Percentiles rank a stretch among this genome's conserved stretches.
Evolutionary conservation across 2,113 vertebrate species (phyloP).

Genomic region (Oryzias woworae): DNA sequence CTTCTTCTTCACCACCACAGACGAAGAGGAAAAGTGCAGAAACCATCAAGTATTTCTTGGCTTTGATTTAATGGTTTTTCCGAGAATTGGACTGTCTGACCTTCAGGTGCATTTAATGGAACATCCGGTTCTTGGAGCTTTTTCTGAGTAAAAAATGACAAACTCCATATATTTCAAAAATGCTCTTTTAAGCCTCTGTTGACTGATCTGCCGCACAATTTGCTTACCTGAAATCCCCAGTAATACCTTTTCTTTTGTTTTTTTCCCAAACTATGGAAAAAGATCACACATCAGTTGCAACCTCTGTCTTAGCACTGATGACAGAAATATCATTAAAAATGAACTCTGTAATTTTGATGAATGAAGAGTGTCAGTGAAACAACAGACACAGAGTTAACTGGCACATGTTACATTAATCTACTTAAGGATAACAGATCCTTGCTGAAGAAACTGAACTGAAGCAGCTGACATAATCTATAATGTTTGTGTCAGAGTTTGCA

Average conservation of each 20-base stretch:
- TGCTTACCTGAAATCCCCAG: too few species aligned
- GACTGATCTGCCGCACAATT: too few species aligned
- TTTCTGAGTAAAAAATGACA: too few species aligned
- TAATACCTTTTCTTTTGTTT: neutral
- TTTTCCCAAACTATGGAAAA: neutral
- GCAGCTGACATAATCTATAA: conserved; percentile 27
- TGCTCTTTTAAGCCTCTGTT: too few species aligned
- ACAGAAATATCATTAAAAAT: conserved; percentile 20
- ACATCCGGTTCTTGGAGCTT: too few species aligned
- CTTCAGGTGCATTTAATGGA: too few species aligned
- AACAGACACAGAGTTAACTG: conserved; percentile 16
- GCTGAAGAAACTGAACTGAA: conserved; percentile 27
- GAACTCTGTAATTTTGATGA: conserved; percentile 46
- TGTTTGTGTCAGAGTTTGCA: conserved; percentile 9
- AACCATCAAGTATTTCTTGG: too few species aligned
- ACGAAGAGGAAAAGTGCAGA: too few species aligned
- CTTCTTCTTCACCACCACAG: neutral
- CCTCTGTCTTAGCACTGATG: conserved; percentile 1
- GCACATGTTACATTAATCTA: conserved; percentile 9
- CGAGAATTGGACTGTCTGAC: too few species aligned
- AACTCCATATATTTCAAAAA: too few species aligned
- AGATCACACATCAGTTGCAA: conserved; percentile 26
- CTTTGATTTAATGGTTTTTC: too few species aligned
- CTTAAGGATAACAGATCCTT: conserved; percentile 3
- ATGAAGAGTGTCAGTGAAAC: conserved; percentile 27